Conservation (phyloP, 2,113 vertebrate species). For the Lophochroa leadbeateri region DNA sequence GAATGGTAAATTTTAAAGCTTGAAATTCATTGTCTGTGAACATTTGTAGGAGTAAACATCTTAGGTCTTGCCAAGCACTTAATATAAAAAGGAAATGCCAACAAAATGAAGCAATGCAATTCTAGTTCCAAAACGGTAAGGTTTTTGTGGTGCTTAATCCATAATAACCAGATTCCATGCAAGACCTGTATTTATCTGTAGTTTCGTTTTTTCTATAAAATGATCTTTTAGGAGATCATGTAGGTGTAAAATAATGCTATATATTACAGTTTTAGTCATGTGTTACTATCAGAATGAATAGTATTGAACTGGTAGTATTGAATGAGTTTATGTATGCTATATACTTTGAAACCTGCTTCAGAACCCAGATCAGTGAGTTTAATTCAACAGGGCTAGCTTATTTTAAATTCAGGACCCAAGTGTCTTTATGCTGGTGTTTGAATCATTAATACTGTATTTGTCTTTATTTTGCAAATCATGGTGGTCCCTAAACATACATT, state of each 20-base stretch:
- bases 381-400: background rate
- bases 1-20: background rate
- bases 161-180: background rate
- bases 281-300: background rate
- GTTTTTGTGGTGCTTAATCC: background rate
- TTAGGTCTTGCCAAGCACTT: background rate
- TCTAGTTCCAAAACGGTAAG: background rate
- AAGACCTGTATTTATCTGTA: background rate
- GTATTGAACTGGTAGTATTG: background rate
- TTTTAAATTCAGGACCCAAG: background rate
- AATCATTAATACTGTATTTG: background rate
- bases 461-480: background rate
- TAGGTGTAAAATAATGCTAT: background rate
- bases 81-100: background rate
- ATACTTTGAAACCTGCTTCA: background rate
- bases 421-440: background rate
- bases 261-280: background rate
- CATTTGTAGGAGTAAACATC: background rate
- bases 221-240: background rate
- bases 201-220: background rate
- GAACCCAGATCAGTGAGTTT: background rate
- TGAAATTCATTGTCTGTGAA: background rate
- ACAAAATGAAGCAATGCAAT: background rate
- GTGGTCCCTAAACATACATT: background rate
- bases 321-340: background rate